Base-by-base conservation (phyloP, 2,113 vertebrate species). In the Scomber japonicus region DNA sequence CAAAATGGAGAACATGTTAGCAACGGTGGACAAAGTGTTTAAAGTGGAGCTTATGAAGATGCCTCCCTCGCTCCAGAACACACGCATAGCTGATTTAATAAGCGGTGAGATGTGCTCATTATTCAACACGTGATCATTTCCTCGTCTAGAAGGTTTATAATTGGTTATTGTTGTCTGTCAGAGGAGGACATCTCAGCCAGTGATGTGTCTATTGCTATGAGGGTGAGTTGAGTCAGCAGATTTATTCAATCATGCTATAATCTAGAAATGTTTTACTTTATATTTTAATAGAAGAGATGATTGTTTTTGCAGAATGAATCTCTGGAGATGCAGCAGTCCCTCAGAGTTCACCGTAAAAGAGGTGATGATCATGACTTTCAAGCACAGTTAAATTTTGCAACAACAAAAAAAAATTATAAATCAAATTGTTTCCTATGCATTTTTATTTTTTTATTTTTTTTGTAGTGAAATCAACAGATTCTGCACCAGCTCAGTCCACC, bases 41-140 rank as follows among this genome's bases (percentile, higher is more conserved):
- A 87, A 89, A 65, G 93, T 95, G 44, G 93, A 95, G n/a, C 21
- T 94, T 74, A 91, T 95, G 93, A 95, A 94, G 81, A 91, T 94
- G 81, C 94, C 94, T 0, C 92, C 79, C 0, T 78, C 93, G 7
- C 87, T 95, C 11, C 91, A 89, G 15, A 88, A 80, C 5, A 90
- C 91, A 0, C 56, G 45, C 11, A 88, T 95, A 0, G 82, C 78
- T 14, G 92, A 94, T 12, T 48, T 95, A n/a, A 70, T 92, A 3
- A 87, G 69, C 0, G 89, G 94, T 94, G 64, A 67, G 76, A 0
- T 2, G 0, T 14, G n/a, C 2, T 19, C 19, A 2, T 10, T 24
- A 4, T 24, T 55, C n/a, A 40, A 40, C 35, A 40, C 7, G 35
- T 40, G 35, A 40, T 40, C 35, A 40, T 40, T 40, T 40, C 7